Base-by-base conservation (phyloP, 2,888 invertebrate species). In the Dicyrtomina minuta region DNA sequence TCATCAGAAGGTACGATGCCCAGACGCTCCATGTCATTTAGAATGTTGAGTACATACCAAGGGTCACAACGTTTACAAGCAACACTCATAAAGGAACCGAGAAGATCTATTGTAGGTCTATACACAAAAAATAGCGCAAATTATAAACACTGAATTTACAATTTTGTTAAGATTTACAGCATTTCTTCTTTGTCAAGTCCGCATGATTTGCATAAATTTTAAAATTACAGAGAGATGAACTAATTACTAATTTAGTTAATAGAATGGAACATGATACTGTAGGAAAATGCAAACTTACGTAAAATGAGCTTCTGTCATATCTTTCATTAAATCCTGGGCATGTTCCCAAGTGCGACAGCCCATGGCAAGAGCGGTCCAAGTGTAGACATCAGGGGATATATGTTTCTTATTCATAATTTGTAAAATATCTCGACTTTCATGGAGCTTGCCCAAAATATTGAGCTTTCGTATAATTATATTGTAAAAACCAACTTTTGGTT, bases 381-480 rank as follows among this genome's bases (percentile, higher is more conserved):
- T 96, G 78, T 91, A 86, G 76, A 93, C 85, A 81, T 94, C 88
- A 0, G 89, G 88, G 73, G 83, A 82, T 26, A 90, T 20, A 41
- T 71, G 39, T 24, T 72, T 59, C 6, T 70, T 56, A 15, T 55
- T 55, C 24, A 79, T 58, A n/a, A 78, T 6, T 58, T 72, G 43
- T 15, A 73, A 12, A 77, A 73, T 65, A 5, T 71, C 90, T 83
- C 86, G 87, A 15, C 92, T 93, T 76, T 84, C 85, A 64, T 86
- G 84, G 80, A 88, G 89, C 80, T 91, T 89, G 69, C 82, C 83
- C 75, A 92, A 84, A 79, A 88, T 83, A 79, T 88, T 88, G 70
- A 92, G 86, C 80, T 88, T 91, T 79, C 90, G 91, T 65, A 96
- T 93, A 12, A 96, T 84, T 83, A 90, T 87, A 81, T 95, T 96